Evolutionary conservation across 1,140 invertebrate species (phyloP).

Genomic region (Drosophila cardini): DNA sequence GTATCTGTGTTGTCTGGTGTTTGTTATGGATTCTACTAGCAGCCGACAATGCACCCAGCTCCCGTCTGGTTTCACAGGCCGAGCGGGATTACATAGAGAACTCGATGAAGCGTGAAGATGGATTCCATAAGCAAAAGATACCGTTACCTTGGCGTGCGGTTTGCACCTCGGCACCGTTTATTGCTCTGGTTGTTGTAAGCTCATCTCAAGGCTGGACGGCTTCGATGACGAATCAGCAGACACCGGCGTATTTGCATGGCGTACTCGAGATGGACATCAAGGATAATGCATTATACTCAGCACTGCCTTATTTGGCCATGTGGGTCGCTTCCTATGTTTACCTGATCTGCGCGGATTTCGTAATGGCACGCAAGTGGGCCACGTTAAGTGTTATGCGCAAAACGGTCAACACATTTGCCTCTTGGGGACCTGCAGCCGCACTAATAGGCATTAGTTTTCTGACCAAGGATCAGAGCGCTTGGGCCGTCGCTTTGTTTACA

Average conservation of each 20-base stretch:
- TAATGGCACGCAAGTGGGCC: constrained; percentile 53
- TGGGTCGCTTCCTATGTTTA: constrained; percentile 87
- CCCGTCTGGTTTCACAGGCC: constrained; percentile 86
- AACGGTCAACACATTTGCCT: constrained; percentile 88
- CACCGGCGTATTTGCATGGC: constrained; percentile 87
- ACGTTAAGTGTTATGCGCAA: constrained; percentile 86
- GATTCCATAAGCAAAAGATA: constrained; percentile 69
- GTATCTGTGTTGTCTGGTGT: constrained; percentile 87
- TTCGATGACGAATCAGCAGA: constrained; percentile 95
- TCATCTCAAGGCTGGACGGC: constrained; percentile 97
- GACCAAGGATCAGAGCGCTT: constrained; percentile 52
- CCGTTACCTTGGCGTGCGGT: constrained; percentile 90
- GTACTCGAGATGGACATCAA: constrained; percentile 92
- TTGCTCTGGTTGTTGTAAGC: constrained; percentile 92
- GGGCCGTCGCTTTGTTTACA: constrained; percentile 88
- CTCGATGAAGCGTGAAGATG: constrained; percentile 63
- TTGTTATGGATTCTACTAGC: constrained; percentile 87
- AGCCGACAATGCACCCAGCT: constrained; percentile 88
- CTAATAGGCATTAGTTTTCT: constrained; percentile 87
- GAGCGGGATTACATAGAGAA: constrained; percentile 88
- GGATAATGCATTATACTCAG: constrained; percentile 89
- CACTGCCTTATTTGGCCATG: constrained; percentile 91
- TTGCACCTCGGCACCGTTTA: constrained; percentile 91
- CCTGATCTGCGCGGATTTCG: constrained; percentile 84
- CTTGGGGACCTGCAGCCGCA: constrained; percentile 86